Evolutionary conservation across 2,113 vertebrate species (phyloP).

Genomic region (Hippolais icterina): DNA sequence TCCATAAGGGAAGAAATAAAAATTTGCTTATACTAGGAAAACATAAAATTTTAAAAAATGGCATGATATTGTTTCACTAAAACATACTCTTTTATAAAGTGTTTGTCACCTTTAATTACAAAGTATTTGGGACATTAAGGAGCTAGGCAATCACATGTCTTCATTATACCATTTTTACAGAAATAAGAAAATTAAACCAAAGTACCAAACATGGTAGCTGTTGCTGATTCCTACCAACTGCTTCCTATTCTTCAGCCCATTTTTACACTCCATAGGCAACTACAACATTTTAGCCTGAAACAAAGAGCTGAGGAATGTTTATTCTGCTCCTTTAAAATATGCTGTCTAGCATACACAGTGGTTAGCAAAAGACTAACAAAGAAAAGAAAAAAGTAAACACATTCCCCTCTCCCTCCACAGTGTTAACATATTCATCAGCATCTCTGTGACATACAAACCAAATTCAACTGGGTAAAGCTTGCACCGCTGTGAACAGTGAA

Average conservation of each 20-base stretch:
- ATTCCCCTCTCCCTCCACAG: neutral
- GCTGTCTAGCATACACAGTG: neutral
- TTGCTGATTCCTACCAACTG: neutral
- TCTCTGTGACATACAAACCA: neutral
- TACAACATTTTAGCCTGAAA: neutral
- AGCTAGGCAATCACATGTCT: neutral
- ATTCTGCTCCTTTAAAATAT: neutral
- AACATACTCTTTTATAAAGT: neutral
- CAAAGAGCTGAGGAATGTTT: neutral
- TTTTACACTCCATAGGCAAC: neutral
- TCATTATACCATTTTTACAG: neutral
- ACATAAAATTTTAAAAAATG: rapidly evolving
- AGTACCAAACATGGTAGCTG: neutral
- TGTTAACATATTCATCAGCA: neutral
- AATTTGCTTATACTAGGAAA: neutral
- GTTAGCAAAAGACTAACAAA: neutral
- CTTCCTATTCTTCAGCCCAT: neutral
- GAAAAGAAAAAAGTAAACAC: neutral
- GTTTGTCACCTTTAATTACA: neutral
- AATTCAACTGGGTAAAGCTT: neutral
- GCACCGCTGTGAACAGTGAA: neutral
- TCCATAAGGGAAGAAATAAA: neutral
- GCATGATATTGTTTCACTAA: neutral
- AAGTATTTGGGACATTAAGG: neutral
- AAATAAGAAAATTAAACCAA: neutral